phyloP scores from a whole-genome alignment of 2,888 invertebrate species.

The Pristionchus entomophagus region DNA sequence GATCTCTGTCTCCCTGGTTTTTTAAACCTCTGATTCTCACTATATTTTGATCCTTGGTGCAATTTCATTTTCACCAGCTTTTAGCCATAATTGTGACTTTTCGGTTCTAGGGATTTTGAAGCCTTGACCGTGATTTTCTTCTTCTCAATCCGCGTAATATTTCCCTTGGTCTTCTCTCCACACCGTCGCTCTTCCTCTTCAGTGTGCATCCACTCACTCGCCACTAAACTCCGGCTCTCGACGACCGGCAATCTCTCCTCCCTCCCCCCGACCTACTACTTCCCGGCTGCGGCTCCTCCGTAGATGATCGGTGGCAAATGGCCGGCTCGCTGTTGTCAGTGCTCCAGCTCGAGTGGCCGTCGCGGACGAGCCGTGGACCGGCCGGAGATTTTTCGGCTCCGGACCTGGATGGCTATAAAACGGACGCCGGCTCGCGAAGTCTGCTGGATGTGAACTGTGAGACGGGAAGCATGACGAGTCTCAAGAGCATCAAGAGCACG shows the following conservation, averaged over 20 bases:
- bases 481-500: not conserved
- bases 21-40: not conserved
- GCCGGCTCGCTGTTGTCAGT: not conserved
- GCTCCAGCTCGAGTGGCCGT: not conserved
- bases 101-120: not conserved
- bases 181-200: not conserved
- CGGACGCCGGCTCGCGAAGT: not conserved
- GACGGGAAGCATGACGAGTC: not conserved
- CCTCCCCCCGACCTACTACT: not conserved
- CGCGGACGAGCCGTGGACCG: slow-evolving; percentile 14
- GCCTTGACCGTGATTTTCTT: not conserved
- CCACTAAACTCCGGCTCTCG: not conserved
- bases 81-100: not conserved
- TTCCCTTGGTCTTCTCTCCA: not conserved
- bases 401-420: slow-evolving; percentile 16
- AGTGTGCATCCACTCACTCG: not conserved
- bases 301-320: slow-evolving; percentile 23
- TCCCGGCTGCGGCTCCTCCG: not conserved
- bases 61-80: not conserved
- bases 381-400: not conserved
- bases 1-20: not conserved
- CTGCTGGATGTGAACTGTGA: not conserved
- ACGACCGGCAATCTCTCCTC: not conserved
- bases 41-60: not conserved
- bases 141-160: not conserved